Conservation (phyloP, 2,888 invertebrate genomes). For the Sarcophaga carnaria region DNA sequence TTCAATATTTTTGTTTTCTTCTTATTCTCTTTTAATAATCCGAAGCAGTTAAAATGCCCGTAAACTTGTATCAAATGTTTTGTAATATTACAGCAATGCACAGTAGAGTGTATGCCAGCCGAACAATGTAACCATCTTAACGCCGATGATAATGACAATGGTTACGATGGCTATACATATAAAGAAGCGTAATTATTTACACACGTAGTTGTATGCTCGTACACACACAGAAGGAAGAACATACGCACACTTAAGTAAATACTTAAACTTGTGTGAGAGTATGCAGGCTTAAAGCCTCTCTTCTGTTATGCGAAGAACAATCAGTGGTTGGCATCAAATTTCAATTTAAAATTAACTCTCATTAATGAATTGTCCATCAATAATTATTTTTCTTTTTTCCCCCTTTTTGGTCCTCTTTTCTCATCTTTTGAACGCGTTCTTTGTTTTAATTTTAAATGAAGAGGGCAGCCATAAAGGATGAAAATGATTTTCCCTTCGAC, state of each 20-base stretch:
- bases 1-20: too few species aligned
- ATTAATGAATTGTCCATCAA: constrained; percentile 43
- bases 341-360: constrained; percentile 60
- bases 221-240: constrained; percentile 3
- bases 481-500: too few species aligned
- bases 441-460: not conserved
- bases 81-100: too few species aligned
- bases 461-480: too few species aligned
- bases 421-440: not conserved
- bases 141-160: constrained; percentile 27
- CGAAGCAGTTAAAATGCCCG: too few species aligned
- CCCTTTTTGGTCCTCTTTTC: too few species aligned
- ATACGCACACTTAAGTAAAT: not conserved
- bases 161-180: constrained; percentile 2
- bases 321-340: constrained; percentile 50
- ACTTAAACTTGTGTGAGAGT: not conserved
- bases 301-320: constrained; percentile 16
- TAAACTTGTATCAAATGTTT: too few species aligned
- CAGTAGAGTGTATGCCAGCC: not conserved
- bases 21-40: too few species aligned
- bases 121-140: constrained; percentile 5
- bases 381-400: not conserved
- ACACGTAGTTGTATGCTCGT: not conserved
- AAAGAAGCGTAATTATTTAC: constrained; percentile 17
- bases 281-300: not conserved